phyloP scores from a whole-genome alignment of 2,888 invertebrate genomes.

The Acanthosepion pharaonis region DNA sequence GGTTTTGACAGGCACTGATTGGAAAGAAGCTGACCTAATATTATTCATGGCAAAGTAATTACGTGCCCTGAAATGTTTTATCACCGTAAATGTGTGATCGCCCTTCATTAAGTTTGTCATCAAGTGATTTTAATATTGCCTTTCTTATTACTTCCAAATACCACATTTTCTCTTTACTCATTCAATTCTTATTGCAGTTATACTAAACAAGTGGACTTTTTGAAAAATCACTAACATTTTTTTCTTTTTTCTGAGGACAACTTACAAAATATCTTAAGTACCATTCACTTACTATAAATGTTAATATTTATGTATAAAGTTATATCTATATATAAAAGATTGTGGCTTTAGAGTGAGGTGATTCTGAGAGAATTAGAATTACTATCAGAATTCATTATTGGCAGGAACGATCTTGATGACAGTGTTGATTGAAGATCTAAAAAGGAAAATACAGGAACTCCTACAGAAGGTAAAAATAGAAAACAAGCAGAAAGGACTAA shows the following conservation, averaged over 20 bases:
- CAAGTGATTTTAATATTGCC: background rate
- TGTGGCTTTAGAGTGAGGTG: too few species aligned
- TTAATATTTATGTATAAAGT: too few species aligned
- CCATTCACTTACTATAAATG: background rate
- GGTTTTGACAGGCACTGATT: constrained; percentile 4
- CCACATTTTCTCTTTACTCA: background rate
- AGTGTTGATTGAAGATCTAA: too few species aligned
- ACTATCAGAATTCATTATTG: too few species aligned
- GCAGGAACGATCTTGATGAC: too few species aligned
- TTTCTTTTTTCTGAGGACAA: background rate
- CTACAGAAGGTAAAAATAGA: too few species aligned
- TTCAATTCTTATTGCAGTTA: background rate
- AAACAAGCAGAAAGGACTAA: too few species aligned
- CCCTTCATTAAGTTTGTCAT: constrained; percentile 12
- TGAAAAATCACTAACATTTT: background rate
- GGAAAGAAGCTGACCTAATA: background rate
- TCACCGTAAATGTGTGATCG: background rate
- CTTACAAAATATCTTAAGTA: background rate
- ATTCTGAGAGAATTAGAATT: too few species aligned
- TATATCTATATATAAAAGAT: too few species aligned
- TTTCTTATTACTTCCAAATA: background rate
- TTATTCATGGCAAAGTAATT: constrained; percentile 33
- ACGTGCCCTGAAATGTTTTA: constrained; percentile 22
- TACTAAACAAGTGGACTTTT: background rate
- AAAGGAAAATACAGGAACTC: too few species aligned